phyloP scores from a whole-genome alignment of 2,113 vertebrate species.

The Notothenia rossii region DNA sequence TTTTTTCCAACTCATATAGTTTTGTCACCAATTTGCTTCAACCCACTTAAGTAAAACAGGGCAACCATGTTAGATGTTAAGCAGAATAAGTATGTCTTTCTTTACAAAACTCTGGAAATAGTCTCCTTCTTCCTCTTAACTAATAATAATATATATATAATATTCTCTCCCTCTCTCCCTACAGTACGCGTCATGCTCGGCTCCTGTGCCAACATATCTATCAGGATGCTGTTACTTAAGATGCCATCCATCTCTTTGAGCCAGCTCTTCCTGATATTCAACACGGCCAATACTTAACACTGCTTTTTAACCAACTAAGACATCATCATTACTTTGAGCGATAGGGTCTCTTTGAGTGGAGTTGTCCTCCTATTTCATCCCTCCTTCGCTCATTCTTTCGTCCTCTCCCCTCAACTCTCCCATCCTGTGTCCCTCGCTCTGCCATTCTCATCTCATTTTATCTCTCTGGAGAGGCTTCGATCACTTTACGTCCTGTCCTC shows the following conservation, averaged over 20 bases:
- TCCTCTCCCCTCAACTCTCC: constrained; percentile 60
- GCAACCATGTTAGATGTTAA: not conserved
- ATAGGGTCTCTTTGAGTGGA: constrained; percentile 75
- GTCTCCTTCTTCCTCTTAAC: not conserved
- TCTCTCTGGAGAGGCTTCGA: constrained; percentile 68
- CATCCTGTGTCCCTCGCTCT: constrained; percentile 56
- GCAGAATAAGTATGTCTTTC: not conserved
- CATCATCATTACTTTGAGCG: constrained; percentile 85
- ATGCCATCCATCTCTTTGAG: constrained; percentile 74
- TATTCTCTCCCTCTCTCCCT: constrained; percentile 59
- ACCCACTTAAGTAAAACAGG: not conserved
- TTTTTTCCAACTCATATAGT: no score
- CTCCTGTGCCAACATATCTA: constrained; percentile 69
- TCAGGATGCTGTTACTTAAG: constrained; percentile 82
- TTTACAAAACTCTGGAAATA: not conserved
- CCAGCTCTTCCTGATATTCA: constrained; percentile 63
- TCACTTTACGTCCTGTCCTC: constrained; percentile 72
- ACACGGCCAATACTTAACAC: constrained; percentile 72
- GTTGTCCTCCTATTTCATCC: constrained; percentile 80
- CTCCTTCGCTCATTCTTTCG: constrained; percentile 52
- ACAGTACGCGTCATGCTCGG: constrained; percentile 48
- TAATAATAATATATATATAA: no score
- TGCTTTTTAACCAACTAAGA: constrained; percentile 87
- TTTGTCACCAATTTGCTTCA: no score
- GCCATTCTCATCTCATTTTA: constrained; percentile 69